Percentiles rank a stretch among this genome's conserved stretches.
Evolutionary conservation across 2,888 invertebrate species (phyloP).

Genomic region (Nemapogon koenigi): DNA sequence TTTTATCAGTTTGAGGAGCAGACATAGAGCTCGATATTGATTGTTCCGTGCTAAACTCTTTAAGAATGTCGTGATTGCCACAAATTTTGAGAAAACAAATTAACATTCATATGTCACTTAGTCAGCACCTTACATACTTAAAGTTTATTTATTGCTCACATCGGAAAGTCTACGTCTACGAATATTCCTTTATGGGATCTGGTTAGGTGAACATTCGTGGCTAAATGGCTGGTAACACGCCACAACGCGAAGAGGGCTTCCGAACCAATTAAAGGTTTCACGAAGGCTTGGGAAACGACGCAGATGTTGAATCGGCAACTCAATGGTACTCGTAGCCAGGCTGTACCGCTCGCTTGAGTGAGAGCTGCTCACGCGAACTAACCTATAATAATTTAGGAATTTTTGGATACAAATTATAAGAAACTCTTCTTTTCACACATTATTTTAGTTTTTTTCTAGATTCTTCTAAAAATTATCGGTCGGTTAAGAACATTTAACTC

Average conservation of each 20-base stretch:
- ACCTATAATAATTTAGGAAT: not conserved
- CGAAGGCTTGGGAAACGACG: constrained; percentile 53
- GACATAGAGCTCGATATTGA: too few relatives aligned
- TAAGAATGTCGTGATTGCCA: too few relatives aligned
- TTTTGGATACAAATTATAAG: not conserved
- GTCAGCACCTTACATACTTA: constrained; percentile 40
- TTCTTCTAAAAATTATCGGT: too few relatives aligned
- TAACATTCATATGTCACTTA: constrained; percentile 21
- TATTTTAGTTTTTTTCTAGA: too few relatives aligned
- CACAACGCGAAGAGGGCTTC: constrained; percentile 28
- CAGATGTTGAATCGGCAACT: constrained; percentile 56
- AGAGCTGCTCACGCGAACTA: constrained; percentile 3
- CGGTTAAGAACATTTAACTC: too few relatives aligned
- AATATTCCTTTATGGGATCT: constrained; percentile 41
- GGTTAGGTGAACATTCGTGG: constrained; percentile 2
- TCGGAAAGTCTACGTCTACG: constrained; percentile 38
- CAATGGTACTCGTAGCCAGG: constrained; percentile 56
- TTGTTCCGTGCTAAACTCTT: too few relatives aligned
- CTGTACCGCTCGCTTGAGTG: constrained; percentile 26
- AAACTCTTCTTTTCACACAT: not conserved
- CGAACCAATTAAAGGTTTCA: constrained; percentile 60
- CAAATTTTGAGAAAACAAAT: not conserved
- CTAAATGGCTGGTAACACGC: constrained; percentile 7
- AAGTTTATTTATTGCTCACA: constrained; percentile 32
- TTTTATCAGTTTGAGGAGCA: too few relatives aligned